Evolutionary conservation across 2,888 invertebrate genomes (phyloP).

Genomic region (Blomia tropicalis): DNA sequence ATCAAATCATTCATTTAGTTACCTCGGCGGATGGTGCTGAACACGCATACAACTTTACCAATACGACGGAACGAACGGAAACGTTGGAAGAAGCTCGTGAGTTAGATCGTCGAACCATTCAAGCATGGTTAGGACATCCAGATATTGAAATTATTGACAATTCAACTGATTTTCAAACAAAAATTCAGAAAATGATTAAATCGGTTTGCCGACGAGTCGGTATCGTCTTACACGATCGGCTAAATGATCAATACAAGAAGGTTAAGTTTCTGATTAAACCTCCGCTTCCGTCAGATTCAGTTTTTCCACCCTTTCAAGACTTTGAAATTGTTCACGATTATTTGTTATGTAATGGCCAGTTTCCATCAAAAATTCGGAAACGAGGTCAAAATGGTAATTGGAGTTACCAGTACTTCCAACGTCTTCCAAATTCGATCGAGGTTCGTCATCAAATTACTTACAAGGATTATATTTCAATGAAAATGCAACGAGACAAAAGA

Average conservation of each 20-base stretch:
- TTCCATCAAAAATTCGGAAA: slow-evolving; percentile 76
- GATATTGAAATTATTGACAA: slow-evolving; percentile 99
- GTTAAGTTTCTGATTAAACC: slow-evolving; percentile 76
- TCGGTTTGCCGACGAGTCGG: slow-evolving; percentile 62
- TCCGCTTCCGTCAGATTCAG: slow-evolving; percentile 47
- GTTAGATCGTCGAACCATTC: slow-evolving; percentile 77
- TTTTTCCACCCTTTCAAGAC: slow-evolving; percentile 62
- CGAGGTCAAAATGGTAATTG: slow-evolving; percentile 76
- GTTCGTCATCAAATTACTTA: slow-evolving; percentile 80
- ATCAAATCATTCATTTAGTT: slow-evolving; percentile 85
- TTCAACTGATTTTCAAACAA: slow-evolving; percentile 86
- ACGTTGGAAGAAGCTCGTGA: slow-evolving; percentile 71
- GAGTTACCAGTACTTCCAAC: slow-evolving; percentile 81
- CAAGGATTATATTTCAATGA: slow-evolving; percentile 68
- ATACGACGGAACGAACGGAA: slow-evolving; percentile 88
- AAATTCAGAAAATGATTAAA: slow-evolving; percentile 83
- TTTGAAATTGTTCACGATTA: slow-evolving; percentile 96
- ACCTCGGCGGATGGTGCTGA: slow-evolving; percentile 96
- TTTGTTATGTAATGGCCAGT: slow-evolving; percentile 68
- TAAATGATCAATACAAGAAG: slow-evolving; percentile 78
- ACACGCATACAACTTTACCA: slow-evolving; percentile 90
- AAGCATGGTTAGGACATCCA: slow-evolving; percentile 97
- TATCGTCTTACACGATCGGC: slow-evolving; percentile 80
- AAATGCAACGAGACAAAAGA: slow-evolving; percentile 75
- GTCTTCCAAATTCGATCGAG: slow-evolving; percentile 75